Evolutionary conservation across 92 coral and sea anemone genomes (phyloP), one percentile per base, ranked within the genome.

Genomic region (Epizoanthus illoricatus): DNA sequence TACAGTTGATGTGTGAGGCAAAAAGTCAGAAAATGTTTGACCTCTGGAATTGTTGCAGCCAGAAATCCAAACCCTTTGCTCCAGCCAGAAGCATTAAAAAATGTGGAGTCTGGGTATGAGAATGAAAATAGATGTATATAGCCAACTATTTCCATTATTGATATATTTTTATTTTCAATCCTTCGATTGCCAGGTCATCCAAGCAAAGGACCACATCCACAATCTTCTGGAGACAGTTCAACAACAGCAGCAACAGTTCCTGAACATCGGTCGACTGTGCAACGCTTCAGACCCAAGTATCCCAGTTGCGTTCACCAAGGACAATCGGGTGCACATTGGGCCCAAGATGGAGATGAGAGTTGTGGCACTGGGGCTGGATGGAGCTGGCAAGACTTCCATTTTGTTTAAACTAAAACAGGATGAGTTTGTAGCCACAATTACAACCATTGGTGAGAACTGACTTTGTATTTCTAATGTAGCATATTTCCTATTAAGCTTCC

Each of bases 261-360:
- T 94, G 42, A 92, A 97, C 79, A 86, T 94, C 56, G 97, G 98
- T 2, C 91, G 92, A 80, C 92, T 97, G 80, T 97, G 98, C 66
- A 92, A 91, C 65, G 58, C 84, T 5, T 85, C 99, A 6, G 98
- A 97, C 84, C 94, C 92, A 72, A 92, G 94, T 71, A 97, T 97
- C 81, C 99, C 99, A 75, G 94, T 97, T 85, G 99, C 99, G 6
- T 97, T 97, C 71, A 97, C 99, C 1, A 97, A 97, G 78, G 99
- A 97, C 80, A 97, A 97, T 67, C 91, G 99, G 54, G 98, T 97
- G 10, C 98, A 97, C 40, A 93, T 97, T 58, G 99, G 99, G 2
- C 99, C 99, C 15, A 97, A 97, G 76, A 97, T 97, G 99, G 99
- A 97, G 85, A 97, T 97, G 99, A 87, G 99, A 73, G 98, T 91